Evolutionary conservation across 2,113 vertebrate species (phyloP).

Genomic region (Vulpes ferrilata): DNA sequence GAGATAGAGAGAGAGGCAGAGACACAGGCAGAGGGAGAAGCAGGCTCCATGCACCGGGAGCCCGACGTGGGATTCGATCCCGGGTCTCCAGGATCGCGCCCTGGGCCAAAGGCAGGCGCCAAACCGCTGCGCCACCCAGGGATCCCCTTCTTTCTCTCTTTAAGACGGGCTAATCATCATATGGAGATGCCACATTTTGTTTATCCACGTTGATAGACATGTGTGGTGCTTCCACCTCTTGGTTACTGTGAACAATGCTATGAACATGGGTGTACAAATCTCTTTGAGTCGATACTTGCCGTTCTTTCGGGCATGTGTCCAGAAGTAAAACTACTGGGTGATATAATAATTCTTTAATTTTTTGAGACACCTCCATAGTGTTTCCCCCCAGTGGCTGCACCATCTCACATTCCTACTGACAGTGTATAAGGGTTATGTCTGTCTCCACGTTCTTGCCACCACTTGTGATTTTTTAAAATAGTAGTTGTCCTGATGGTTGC

Average conservation of each 20-base stretch:
- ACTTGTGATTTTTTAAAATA: background rate
- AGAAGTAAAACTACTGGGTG: background rate
- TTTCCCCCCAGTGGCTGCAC: background rate
- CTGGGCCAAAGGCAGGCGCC: no score
- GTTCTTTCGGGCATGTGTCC: background rate
- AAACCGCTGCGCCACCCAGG: no score
- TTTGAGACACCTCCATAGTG: background rate
- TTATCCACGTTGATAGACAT: background rate
- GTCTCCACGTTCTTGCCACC: background rate
- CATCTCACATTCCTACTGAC: background rate
- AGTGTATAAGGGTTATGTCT: background rate
- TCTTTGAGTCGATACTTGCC: background rate
- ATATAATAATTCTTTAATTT: background rate
- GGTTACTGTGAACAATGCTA: background rate
- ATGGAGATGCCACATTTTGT: background rate
- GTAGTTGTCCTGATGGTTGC: background rate
- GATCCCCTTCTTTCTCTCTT: background rate
- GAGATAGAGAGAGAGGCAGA: no score
- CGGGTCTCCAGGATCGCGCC: no score
- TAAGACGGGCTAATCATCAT: background rate
- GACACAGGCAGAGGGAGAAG: no score
- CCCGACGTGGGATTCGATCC: no score
- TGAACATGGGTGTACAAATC: background rate
- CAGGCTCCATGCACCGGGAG: no score
- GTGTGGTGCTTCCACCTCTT: background rate